Conservation (phyloP, 2,113 vertebrate species). For the Limanda limanda region DNA sequence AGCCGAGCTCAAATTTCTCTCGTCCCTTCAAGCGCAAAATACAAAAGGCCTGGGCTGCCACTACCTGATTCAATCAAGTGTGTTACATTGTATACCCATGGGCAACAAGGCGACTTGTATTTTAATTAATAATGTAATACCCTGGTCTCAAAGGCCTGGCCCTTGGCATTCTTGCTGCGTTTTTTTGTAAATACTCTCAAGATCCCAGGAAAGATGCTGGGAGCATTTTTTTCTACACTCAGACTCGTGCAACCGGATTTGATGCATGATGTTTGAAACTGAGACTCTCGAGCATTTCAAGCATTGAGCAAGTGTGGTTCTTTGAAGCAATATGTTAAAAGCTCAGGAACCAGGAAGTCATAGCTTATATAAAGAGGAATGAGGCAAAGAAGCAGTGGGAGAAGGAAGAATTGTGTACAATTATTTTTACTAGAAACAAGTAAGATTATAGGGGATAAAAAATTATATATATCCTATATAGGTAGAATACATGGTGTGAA, state of each 20-base stretch:
- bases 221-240: constrained; percentile 72
- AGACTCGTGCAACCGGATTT: constrained; percentile 63
- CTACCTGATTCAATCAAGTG: constrained; percentile 99
- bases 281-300: constrained; percentile 31
- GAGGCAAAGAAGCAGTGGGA: neutral
- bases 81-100: constrained; percentile 93
- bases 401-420: neutral
- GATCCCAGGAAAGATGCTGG: constrained; percentile 84
- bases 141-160: constrained; percentile 89
- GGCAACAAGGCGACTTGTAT: constrained; percentile 94
- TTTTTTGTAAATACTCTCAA: constrained; percentile 90
- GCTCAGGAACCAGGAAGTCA: constrained; percentile 4
- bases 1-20: constrained; percentile 89
- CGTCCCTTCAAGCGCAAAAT: constrained; percentile 91
- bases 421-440: neutral
- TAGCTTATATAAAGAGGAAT: constrained; percentile 7
- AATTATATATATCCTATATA: constrained; percentile 4
- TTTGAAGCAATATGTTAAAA: constrained; percentile 22
- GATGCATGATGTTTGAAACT: constrained; percentile 56
- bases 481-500: constrained; percentile 55
- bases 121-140: constrained; percentile 98
- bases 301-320: constrained; percentile 17
- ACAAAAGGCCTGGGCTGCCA: constrained; percentile 91
- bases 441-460: neutral
- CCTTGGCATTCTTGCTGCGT: constrained; percentile 87